Evolutionary conservation across 2,113 vertebrate genomes (phyloP), one percentile per base, ranked within the genome.

Genomic region (Pyxicephalus adspersus): DNA sequence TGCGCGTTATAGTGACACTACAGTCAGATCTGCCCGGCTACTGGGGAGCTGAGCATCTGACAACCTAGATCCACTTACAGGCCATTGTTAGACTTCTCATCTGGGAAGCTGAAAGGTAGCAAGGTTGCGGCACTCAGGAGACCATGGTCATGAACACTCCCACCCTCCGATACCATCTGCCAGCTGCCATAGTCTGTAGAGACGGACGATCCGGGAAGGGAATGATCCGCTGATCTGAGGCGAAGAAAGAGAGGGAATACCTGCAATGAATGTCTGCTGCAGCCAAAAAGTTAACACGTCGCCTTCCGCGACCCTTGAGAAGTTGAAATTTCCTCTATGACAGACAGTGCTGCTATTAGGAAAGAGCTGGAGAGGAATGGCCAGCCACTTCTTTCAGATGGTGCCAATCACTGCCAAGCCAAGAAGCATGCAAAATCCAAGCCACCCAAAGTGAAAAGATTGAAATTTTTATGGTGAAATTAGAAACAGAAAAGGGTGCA

Each of bases 101-200:
- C 96, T 91, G 93, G 94, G 89, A 98, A 95, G 92, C 95, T 97
- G 95, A 95, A 94, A 90, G 95, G 95, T 87, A 97, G 92, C 75
- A 94, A 95, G 84, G 94, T 91, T 88, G 96, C 95, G 65, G 93
- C 83, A 83, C 90, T 93, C 90, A 95, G 94, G 88, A 91, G 91
- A 86, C 92, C 87, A 86, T 94, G 95, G 89, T 98, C 97, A 81
- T 96, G 96, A 93, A 99, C 95, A 89, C 97, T 99, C 89, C 97
- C 98, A 89, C 96, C 98, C 88, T 97, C 97, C 29, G 97, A 96
- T 84, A 99, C 98, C 88, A 99, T 93, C 94, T 99, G 98, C 98
- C 97, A 99, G 90, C 97, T 99, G 87, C 97, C 97, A 89, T 95
- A 99, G 88, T 99, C 97, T 88, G 97, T 98, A 83, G 97, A 99